A percentile compares a stretch with the other conserved stretches of the same genome.
These are phyloP conservation scores for Drosophila tani DNA, from an alignment of 1,140 invertebrate genomes.

Conservation along the genomic window DNA sequence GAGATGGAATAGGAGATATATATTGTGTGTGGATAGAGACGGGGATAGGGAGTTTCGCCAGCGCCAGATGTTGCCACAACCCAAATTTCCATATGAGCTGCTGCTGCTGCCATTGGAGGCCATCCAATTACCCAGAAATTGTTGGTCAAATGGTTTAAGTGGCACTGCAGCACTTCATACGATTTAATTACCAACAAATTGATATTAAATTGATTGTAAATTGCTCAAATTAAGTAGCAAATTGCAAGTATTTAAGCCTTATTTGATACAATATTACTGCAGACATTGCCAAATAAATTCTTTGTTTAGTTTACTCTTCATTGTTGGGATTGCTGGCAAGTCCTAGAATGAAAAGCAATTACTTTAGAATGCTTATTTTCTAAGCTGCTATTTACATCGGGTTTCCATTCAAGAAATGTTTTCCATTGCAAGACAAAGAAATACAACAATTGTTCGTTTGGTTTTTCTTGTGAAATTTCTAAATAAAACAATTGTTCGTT, in stretches of 20 bases:
- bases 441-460: no score
- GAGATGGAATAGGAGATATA: neutral
- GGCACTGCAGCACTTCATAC: neutral
- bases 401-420: no score
- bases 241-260: neutral
- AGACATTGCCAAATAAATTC: neutral
- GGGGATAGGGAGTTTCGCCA: slow-evolving; percentile 7
- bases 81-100: slow-evolving; percentile 17
- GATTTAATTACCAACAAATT: slow-evolving; percentile 34
- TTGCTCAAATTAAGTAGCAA: neutral
- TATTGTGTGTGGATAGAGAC: neutral
- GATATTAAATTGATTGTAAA: slow-evolving; percentile 25
- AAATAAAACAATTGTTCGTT: no score
- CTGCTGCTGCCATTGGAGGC: slow-evolving; percentile 2
- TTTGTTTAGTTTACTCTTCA: no score
- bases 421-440: no score
- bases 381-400: no score
- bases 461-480: no score
- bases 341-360: no score
- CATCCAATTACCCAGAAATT: slow-evolving; percentile 26
- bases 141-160: slow-evolving; percentile 12
- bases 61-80: slow-evolving; percentile 27
- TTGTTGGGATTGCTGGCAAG: no score
- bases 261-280: neutral
- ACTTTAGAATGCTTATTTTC: no score